Conservation (phyloP, 2,888 invertebrate genomes). For the Escarpia spicata region DNA sequence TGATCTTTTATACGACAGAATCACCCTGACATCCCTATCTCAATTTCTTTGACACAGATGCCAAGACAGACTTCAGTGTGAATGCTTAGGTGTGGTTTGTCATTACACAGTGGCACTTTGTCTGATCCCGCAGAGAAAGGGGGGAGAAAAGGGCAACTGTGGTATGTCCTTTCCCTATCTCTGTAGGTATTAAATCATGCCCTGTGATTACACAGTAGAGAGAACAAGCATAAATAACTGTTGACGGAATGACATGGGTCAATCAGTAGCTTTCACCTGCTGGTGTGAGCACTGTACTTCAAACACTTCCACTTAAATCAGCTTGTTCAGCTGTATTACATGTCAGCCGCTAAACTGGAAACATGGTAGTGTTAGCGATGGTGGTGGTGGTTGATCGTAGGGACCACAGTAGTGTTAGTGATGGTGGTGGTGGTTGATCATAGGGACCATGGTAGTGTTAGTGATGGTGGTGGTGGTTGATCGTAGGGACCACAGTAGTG, state of each 20-base stretch:
- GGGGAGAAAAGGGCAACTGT: not conserved
- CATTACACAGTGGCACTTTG: not conserved
- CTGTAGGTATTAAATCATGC: not conserved
- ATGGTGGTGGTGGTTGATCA: too few species aligned
- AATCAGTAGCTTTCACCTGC: not conserved
- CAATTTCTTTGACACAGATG: not conserved
- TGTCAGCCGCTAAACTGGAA: not conserved
- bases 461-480: too few species aligned
- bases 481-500: too few species aligned
- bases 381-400: too few species aligned
- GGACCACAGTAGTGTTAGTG: too few species aligned
- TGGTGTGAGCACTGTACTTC: not conserved
- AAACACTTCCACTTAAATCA: not conserved
- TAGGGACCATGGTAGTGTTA: too few species aligned
- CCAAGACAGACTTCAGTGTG: not conserved
- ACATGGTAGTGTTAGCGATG: too few species aligned
- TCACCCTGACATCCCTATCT: not conserved
- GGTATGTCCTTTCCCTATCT: not conserved
- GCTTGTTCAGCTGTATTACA: not conserved
- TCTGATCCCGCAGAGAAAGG: not conserved
- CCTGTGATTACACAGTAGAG: slow-evolving; percentile 9
- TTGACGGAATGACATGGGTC: not conserved
- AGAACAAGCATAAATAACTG: not conserved
- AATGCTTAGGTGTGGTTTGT: not conserved
- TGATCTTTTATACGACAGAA: not conserved